Percentiles rank a stretch among this genome's conserved stretches.
These are phyloP conservation scores for Sphaerophoria taeniata DNA, from an alignment of 2,888 invertebrate genomes.

Conservation along the genomic window DNA sequence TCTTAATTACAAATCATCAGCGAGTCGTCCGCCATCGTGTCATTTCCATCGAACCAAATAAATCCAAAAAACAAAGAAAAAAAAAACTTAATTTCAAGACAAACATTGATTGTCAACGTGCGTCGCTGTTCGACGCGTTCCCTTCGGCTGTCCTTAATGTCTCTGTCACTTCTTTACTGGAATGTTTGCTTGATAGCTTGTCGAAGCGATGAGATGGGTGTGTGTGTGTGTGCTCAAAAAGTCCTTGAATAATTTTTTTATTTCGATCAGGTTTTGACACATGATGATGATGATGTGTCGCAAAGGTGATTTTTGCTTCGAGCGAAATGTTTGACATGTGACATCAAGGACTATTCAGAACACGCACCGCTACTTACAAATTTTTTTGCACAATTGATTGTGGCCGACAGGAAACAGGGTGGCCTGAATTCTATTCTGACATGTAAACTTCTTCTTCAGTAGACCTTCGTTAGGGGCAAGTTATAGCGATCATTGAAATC, in stretches of 20 bases:
- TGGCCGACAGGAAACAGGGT: too few species aligned
- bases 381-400: too few species aligned
- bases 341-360: too few species aligned
- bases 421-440: too few species aligned
- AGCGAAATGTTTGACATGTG: too few species aligned
- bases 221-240: background rate
- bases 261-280: background rate
- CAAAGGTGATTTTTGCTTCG: too few species aligned
- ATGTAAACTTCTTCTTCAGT: too few species aligned
- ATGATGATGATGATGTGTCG: too few species aligned
- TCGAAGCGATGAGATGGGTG: conserved; percentile 24
- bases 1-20: conserved; percentile 43
- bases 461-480: too few species aligned
- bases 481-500: too few species aligned
- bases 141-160: background rate
- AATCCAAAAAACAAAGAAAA: too few species aligned
- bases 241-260: conserved; percentile 28
- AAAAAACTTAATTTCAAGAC: background rate
- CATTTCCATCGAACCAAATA: conserved; percentile 9
- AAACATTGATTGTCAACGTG: conserved; percentile 3
- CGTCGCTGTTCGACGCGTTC: conserved; percentile 25
- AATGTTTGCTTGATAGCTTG: conserved; percentile 54
- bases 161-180: conserved; percentile 7
- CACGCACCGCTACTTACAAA: too few species aligned
- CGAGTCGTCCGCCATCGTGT: conserved; percentile 10